phyloP scores from a whole-genome alignment of 2,888 invertebrate genomes.

The Tipula lateralis region DNA sequence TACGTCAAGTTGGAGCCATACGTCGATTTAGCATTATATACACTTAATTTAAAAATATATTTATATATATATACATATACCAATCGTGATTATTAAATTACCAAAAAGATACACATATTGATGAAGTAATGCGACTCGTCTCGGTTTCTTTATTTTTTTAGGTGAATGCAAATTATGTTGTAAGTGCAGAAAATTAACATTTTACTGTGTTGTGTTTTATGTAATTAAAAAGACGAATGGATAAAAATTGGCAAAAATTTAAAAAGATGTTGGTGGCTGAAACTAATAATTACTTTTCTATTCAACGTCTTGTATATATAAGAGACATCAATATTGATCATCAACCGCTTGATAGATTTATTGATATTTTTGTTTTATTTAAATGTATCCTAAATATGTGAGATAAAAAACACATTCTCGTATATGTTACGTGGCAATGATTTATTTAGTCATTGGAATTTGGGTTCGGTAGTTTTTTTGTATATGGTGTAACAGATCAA shows the following conservation, averaged over 20 bases:
- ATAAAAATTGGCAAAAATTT: neutral
- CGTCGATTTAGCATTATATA: too few species aligned
- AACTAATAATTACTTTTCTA: neutral
- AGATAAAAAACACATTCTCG: neutral
- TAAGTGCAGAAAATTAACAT: neutral
- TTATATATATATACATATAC: neutral
- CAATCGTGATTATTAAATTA: neutral
- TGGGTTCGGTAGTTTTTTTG: neutral
- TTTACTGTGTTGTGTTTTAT: neutral
- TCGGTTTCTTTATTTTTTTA: neutral
- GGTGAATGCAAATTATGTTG: slow-evolving; percentile 9
- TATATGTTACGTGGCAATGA: neutral
- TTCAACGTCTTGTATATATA: neutral
- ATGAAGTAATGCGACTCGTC: neutral
- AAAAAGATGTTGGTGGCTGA: neutral
- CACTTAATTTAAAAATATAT: too few species aligned
- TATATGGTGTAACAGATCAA: too few species aligned
- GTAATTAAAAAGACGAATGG: neutral
- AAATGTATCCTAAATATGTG: neutral
- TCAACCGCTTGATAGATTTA: neutral
- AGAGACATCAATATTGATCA: neutral
- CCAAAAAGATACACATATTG: neutral
- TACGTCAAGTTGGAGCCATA: too few species aligned
- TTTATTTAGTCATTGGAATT: neutral
- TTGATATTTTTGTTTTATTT: neutral